A percentile compares a stretch with the other conserved stretches of the same genome.
Conservation (phyloP, 2,113 vertebrate species). For the Alligator sinensis region DNA sequence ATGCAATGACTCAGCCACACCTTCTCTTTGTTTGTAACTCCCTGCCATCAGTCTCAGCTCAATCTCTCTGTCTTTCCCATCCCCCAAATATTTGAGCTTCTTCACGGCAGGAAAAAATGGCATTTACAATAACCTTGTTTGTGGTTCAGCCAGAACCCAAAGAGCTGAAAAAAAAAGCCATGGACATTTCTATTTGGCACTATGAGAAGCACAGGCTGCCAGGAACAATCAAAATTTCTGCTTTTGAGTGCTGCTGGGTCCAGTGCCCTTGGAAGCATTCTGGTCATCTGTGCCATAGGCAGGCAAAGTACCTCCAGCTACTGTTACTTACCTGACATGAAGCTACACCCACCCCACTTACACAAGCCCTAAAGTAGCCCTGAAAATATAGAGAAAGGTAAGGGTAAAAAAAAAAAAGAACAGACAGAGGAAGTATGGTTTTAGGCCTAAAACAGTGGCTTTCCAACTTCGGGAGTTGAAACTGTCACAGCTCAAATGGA, state of each 20-base stretch:
- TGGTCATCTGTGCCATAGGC: constrained; percentile 24
- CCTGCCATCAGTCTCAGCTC: constrained; percentile 71
- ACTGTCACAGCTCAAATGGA: background rate
- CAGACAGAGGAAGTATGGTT: background rate
- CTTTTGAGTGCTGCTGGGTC: constrained; percentile 18
- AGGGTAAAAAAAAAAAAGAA: background rate
- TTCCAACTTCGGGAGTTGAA: background rate
- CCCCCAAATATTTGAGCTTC: constrained; percentile 48
- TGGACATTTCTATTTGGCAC: constrained; percentile 46
- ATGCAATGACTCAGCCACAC: constrained; percentile 39
- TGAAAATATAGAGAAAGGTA: background rate
- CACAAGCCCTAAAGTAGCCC: background rate
- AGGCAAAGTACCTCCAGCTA: constrained; percentile 35
- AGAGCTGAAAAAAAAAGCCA: constrained; percentile 29
- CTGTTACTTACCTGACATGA: background rate
- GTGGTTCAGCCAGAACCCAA: constrained; percentile 11
- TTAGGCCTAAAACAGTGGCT: background rate
- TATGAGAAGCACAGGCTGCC: constrained; percentile 8
- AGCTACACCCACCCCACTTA: background rate
- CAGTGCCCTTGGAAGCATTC: background rate
- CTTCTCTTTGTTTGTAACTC: constrained; percentile 60
- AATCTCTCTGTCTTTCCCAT: constrained; percentile 54
- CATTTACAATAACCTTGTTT: background rate
- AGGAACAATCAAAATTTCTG: constrained; percentile 13
- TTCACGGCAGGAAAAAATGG: constrained; percentile 51